These are phyloP conservation scores for Pseudomugil tenellus DNA, from an alignment of 2,797 vertebrate genomes.

Conservation along the genomic window DNA sequence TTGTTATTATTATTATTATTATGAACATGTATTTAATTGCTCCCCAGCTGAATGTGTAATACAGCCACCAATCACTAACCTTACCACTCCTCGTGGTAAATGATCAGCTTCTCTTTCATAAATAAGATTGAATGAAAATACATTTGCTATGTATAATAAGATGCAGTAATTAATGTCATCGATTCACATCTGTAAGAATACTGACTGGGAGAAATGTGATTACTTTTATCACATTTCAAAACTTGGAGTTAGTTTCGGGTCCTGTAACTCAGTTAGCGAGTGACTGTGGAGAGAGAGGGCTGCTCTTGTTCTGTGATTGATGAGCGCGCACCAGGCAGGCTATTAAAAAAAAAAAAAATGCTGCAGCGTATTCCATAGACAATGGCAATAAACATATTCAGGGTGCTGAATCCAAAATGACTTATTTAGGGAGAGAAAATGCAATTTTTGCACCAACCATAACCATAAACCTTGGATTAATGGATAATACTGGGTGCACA, in stretches of 20 bases:
- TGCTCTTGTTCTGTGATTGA: constrained; percentile 90
- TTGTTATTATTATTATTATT: constrained; percentile 48
- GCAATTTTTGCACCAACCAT: constrained; percentile 63
- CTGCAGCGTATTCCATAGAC: constrained; percentile 85
- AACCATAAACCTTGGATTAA: constrained; percentile 79
- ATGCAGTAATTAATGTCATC: constrained; percentile 98
- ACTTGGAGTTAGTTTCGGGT: constrained; percentile 92
- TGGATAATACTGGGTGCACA: constrained; percentile 62
- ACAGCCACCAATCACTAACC: constrained; percentile 28
- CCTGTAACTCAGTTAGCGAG: constrained; percentile 92
- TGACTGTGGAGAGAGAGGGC: constrained; percentile 85
- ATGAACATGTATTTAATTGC: constrained; percentile 40
- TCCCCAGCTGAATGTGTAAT: constrained; percentile 67
- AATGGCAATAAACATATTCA: constrained; percentile 87
- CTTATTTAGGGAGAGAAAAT: constrained; percentile 81
- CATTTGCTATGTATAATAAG: constrained; percentile 91
- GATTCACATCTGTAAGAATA: constrained; percentile 94
- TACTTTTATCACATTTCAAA: constrained; percentile 98
- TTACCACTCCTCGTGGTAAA: constrained; percentile 71
- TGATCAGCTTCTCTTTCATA: constrained; percentile 84
- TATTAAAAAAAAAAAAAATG: constrained; percentile 86
- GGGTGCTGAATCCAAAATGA: constrained; percentile 85
- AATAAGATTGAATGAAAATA: constrained; percentile 91
- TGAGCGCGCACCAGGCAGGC: constrained; percentile 85
- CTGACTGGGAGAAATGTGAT: constrained; percentile 91